Evolutionary conservation across 2,113 vertebrate genomes (phyloP).

Genomic region (Nipponia nippon): DNA sequence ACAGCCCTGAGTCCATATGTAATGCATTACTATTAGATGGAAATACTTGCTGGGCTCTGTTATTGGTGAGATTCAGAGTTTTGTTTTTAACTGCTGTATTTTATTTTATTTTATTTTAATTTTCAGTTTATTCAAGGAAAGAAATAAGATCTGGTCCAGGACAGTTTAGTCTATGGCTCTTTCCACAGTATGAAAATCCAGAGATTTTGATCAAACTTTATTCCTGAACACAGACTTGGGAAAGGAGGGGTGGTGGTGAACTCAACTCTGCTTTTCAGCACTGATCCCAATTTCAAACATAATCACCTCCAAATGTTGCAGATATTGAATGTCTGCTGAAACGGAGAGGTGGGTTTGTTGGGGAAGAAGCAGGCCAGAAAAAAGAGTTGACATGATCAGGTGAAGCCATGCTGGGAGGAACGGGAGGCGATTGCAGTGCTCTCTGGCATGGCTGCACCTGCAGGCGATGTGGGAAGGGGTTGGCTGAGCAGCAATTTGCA

Average conservation of each 20-base stretch:
- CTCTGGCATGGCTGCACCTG: background rate
- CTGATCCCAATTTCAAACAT: background rate
- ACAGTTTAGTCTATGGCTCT: background rate
- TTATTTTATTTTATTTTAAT: background rate
- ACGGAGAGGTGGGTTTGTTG: background rate
- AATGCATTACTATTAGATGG: background rate
- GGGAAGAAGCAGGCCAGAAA: background rate
- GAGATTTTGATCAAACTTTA: background rate
- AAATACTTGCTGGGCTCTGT: background rate
- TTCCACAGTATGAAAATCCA: background rate
- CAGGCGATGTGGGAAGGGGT: fast-evolving
- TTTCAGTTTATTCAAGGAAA: background rate
- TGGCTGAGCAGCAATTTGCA: background rate
- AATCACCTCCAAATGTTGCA: background rate
- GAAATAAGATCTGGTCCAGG: background rate
- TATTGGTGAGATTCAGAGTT: background rate
- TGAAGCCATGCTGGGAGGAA: background rate
- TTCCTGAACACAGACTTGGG: background rate
- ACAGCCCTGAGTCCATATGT: background rate
- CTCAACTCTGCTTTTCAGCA: fast-evolving
- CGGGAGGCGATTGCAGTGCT: background rate
- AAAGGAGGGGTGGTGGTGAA: background rate
- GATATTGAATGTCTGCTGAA: background rate
- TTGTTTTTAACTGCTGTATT: background rate
- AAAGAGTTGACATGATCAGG: fast-evolving